These are phyloP conservation scores for Smittia sp. DNA, from an alignment of 2,888 invertebrate species.

Conservation along the genomic window DNA sequence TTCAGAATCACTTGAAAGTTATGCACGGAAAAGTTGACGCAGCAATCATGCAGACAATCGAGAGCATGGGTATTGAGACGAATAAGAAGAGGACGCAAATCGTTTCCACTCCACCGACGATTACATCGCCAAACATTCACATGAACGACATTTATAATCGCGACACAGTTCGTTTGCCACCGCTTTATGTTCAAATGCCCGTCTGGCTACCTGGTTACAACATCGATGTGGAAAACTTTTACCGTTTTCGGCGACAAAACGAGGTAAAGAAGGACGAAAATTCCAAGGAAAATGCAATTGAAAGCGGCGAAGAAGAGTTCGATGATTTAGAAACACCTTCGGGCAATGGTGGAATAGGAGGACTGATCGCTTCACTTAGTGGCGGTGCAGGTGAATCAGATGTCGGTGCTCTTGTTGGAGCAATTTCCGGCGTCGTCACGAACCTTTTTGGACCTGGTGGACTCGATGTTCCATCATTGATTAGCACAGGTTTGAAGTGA, in stretches of 20 bases:
- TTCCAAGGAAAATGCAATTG: constrained; percentile 40
- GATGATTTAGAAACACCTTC: constrained; percentile 42
- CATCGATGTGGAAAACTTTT: constrained; percentile 26
- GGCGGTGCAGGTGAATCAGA: constrained; percentile 54
- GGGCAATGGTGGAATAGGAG: constrained; percentile 48
- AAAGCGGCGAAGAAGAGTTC: constrained; percentile 43
- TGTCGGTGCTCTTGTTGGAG: constrained; percentile 52
- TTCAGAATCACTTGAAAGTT: constrained; percentile 12
- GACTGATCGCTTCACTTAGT: constrained; percentile 51
- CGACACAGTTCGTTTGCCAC: constrained; percentile 19
- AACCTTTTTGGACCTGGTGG: constrained; percentile 53
- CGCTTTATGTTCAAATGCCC: constrained; percentile 19
- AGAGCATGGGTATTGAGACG: not conserved
- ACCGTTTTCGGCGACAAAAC: constrained; percentile 41
- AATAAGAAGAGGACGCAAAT: constrained; percentile 27
- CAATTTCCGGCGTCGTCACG: constrained; percentile 50
- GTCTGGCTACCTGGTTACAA: not conserved
- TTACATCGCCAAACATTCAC: constrained; percentile 13
- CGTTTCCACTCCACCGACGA: constrained; percentile 22
- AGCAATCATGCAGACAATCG: not conserved
- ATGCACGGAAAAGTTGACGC: constrained; percentile 1
- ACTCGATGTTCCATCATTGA: constrained; percentile 50
- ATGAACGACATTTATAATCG: constrained; percentile 16
- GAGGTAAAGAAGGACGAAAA: constrained; percentile 42
- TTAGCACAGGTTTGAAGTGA: constrained; percentile 48